phyloP scores from a whole-genome alignment of 2,888 invertebrate genomes.

The Drosophila nigricruria region DNA sequence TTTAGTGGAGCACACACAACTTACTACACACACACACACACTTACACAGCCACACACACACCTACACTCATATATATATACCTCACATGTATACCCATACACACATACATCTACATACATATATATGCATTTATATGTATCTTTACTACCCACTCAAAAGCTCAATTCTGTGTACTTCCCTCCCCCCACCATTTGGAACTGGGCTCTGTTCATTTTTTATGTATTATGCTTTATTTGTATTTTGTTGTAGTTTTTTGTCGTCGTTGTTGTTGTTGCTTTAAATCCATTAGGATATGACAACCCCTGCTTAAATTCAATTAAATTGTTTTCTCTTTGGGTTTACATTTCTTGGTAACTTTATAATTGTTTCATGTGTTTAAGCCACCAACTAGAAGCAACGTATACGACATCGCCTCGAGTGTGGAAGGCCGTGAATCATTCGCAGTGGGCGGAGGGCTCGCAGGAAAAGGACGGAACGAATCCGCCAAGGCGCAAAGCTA shows the following conservation, averaged over 20 bases:
- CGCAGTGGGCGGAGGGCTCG: neutral
- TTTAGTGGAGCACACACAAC: slow-evolving; percentile 40
- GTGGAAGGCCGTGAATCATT: slow-evolving; percentile 25
- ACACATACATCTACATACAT: neutral
- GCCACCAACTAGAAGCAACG: slow-evolving; percentile 65
- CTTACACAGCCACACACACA: neutral
- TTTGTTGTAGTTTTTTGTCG: slow-evolving; percentile 14
- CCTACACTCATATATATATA: neutral
- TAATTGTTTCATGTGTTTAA: slow-evolving; percentile 81
- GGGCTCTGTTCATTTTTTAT: slow-evolving; percentile 50
- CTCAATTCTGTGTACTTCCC: slow-evolving; percentile 15
- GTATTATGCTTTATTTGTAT: slow-evolving; percentile 66
- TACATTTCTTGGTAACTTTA: slow-evolving; percentile 79
- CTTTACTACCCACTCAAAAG: slow-evolving; percentile 6
- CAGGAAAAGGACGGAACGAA: slow-evolving; percentile 6
- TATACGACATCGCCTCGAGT: slow-evolving; percentile 28
- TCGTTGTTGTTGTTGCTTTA: slow-evolving; percentile 69
- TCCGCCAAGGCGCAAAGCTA: slow-evolving; percentile 70
- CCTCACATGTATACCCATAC: neutral
- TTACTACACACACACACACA: slow-evolving; percentile 20
- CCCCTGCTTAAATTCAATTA: slow-evolving; percentile 81
- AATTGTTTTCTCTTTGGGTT: slow-evolving; percentile 80
- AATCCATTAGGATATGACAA: slow-evolving; percentile 81
- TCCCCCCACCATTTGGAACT: slow-evolving; percentile 14
- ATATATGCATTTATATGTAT: neutral